Conservation (phyloP, 2,797 vertebrate species). For the Alcedo quadribrachys region DNA sequence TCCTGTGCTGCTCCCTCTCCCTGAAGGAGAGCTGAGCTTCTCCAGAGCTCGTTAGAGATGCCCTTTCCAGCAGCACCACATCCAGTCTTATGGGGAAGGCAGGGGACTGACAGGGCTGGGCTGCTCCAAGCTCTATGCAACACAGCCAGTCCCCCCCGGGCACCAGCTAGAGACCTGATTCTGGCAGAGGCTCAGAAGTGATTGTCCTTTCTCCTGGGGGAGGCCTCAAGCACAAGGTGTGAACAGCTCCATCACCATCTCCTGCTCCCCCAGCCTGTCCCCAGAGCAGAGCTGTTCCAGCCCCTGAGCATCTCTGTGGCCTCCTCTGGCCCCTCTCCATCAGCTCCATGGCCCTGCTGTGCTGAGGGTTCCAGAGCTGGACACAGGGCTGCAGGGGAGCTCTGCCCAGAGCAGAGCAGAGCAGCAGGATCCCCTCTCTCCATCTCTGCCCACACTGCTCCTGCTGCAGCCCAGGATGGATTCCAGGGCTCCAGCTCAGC, state of each 20-base stretch:
- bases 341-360: too few relatives aligned
- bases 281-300: too few relatives aligned
- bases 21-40: neutral
- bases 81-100: fast-evolving
- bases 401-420: too few relatives aligned
- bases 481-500: too few relatives aligned
- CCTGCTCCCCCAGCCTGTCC: neutral
- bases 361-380: too few relatives aligned
- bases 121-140: neutral
- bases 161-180: neutral
- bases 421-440: too few relatives aligned
- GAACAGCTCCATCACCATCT: fast-evolving
- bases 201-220: neutral
- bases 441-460: too few relatives aligned
- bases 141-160: neutral
- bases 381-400: too few relatives aligned
- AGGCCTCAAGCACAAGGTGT: fast-evolving
- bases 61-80: neutral
- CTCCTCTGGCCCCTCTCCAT: too few relatives aligned
- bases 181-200: neutral
- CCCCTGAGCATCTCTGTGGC: too few relatives aligned
- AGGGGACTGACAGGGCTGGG: neutral
- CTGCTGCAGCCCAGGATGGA: too few relatives aligned
- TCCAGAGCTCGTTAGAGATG: fast-evolving
- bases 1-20: neutral